phyloP scores from a whole-genome alignment of 37 sponge, comb jelly and placozoan species.

The Theonella swinhoei region DNA sequence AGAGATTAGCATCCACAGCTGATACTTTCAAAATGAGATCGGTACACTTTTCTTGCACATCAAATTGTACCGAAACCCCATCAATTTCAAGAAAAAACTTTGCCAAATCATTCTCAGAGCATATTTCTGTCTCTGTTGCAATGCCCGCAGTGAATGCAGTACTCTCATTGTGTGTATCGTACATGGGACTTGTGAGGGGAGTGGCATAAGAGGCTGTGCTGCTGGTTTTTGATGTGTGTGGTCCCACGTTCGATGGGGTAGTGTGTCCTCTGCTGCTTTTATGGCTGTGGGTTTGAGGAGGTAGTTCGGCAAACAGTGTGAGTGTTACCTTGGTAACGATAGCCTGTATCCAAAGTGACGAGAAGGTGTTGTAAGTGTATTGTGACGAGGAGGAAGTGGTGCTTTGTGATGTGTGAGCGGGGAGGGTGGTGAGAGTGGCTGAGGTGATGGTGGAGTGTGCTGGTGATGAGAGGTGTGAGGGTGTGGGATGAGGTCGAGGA shows the following conservation, averaged over 20 bases:
- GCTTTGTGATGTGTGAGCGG: constrained; percentile 20
- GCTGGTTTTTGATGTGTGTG: not conserved
- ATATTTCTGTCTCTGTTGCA: not conserved
- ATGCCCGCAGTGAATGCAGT: not conserved
- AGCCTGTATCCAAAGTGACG: constrained; percentile 57
- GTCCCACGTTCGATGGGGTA: not conserved
- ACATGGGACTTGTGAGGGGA: not conserved
- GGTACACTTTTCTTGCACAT: constrained; percentile 47
- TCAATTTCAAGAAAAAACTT: constrained; percentile 48
- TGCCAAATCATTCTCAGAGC: not conserved
- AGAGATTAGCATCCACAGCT: not conserved
- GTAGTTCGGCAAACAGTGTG: constrained; percentile 1
- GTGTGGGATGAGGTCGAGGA: constrained; percentile 9
- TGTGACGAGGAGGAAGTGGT: constrained; percentile 11
- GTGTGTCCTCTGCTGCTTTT: not conserved
- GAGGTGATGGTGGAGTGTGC: constrained; percentile 21
- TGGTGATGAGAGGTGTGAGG: constrained; percentile 14
- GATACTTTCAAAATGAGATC: constrained; percentile 28
- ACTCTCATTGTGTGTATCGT: not conserved
- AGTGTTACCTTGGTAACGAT: constrained; percentile 31
- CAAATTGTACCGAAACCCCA: constrained; percentile 39
- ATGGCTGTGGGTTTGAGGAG: no score
- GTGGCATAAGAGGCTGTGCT: not conserved
- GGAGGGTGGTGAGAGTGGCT: constrained; percentile 38
- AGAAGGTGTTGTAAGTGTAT: constrained; percentile 3